These are phyloP conservation scores for Eleutherodactylus coqui DNA, from an alignment of 2,797 vertebrate species.

Conservation along the genomic window DNA sequence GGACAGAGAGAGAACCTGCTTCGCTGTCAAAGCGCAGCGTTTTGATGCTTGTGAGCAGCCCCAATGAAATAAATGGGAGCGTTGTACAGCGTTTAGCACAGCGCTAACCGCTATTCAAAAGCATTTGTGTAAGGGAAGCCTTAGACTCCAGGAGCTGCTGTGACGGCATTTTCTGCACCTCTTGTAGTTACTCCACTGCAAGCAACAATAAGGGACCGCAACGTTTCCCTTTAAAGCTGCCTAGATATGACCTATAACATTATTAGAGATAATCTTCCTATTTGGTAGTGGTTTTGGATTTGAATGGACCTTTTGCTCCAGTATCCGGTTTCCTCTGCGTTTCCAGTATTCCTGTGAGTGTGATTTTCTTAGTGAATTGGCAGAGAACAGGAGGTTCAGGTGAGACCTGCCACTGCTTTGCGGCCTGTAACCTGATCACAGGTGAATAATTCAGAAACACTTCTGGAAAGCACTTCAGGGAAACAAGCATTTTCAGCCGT, in stretches of 20 bases:
- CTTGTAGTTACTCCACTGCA: no score
- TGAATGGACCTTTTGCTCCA: neutral
- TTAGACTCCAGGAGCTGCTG: no score
- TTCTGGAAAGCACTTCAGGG: conserved; percentile 48
- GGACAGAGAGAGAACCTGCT: no score
- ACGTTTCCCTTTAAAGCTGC: neutral
- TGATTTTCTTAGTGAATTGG: conserved; percentile 31
- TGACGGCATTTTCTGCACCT: no score
- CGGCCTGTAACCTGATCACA: conserved; percentile 43
- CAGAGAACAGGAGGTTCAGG: conserved; percentile 15
- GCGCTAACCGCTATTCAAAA: no score
- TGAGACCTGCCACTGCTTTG: conserved; percentile 17
- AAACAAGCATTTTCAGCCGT: conserved; percentile 43
- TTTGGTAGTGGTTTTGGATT: neutral
- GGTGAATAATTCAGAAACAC: conserved; percentile 56
- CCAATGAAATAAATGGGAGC: no score
- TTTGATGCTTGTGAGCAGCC: no score
- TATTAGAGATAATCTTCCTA: neutral
- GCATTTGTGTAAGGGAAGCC: no score
- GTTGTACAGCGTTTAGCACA: no score
- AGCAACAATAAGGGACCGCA: no score
- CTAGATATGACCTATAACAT: neutral
- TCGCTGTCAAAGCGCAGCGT: no score
- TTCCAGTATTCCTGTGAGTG: neutral
- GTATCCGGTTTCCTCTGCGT: neutral